Evolutionary conservation across 2,113 vertebrate species (phyloP).

Genomic region (Apteryx mantelli): DNA sequence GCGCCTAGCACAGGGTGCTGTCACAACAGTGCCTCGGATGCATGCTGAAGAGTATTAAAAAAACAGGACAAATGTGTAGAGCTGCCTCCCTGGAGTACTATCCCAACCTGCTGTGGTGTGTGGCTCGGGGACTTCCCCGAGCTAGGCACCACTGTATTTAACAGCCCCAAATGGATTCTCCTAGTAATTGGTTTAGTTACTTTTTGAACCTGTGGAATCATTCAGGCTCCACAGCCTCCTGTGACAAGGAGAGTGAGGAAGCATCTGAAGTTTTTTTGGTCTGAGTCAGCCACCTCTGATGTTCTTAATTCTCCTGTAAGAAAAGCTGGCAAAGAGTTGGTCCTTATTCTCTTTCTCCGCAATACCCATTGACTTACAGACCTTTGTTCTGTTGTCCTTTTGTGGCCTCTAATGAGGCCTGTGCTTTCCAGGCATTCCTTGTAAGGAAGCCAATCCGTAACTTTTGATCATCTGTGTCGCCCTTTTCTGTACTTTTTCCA

Average conservation of each 20-base stretch:
- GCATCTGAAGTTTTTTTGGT: not conserved
- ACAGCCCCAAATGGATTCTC: not conserved
- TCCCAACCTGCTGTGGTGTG: not conserved
- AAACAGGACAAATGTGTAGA: rapidly evolving
- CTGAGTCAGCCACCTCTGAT: not conserved
- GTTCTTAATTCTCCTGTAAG: not conserved
- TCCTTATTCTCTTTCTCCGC: not conserved
- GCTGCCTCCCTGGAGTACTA: not conserved
- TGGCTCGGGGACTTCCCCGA: not conserved
- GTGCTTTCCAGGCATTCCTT: not conserved
- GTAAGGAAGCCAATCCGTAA: not conserved
- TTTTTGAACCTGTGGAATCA: not conserved
- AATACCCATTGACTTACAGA: not conserved
- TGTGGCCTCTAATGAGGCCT: not conserved
- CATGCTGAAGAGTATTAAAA: not conserved
- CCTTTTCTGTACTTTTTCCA: not conserved
- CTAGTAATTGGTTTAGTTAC: not conserved
- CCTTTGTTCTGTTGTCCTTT: not conserved
- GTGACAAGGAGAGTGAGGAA: not conserved
- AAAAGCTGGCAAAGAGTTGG: not conserved
- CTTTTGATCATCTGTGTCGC: not conserved
- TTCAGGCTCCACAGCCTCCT: not conserved
- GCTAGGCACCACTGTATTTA: not conserved
- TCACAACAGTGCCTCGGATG: not conserved
- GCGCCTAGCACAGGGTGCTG: not conserved